Conservation (phyloP, 2,113 vertebrate genomes). For the Meles meles region DNA sequence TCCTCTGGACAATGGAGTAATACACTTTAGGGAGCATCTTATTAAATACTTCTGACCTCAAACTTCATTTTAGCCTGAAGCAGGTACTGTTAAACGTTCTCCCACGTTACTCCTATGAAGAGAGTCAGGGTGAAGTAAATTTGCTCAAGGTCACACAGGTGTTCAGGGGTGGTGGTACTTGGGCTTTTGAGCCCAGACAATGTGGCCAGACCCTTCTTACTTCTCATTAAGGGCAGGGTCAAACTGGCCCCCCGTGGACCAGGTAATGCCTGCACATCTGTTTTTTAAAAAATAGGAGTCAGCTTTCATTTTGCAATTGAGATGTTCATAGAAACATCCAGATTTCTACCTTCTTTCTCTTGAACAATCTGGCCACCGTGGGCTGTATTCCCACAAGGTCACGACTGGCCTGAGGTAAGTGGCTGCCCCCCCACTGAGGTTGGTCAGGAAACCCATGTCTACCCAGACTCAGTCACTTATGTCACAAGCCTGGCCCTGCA, state of each 20-base stretch:
- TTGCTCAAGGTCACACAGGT: not conserved
- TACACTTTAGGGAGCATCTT: not conserved
- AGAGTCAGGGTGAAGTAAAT: not conserved
- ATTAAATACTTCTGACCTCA: not conserved
- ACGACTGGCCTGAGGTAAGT: not conserved
- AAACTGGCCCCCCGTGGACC: not conserved
- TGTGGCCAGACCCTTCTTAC: not conserved
- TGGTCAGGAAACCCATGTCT: not conserved
- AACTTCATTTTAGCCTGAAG: not conserved
- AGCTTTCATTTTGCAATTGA: constrained; percentile 34
- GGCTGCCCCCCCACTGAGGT: not conserved
- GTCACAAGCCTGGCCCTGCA: not conserved
- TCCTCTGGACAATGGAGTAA: not conserved
- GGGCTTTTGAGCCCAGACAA: not conserved
- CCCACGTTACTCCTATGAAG: not conserved
- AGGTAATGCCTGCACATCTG: not conserved
- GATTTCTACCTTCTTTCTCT: constrained; percentile 26
- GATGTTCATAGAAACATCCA: not conserved
- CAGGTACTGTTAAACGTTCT: not conserved
- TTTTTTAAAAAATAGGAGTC: not conserved
- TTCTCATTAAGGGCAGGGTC: not conserved
- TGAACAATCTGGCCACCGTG: not conserved
- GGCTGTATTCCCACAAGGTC: not conserved
- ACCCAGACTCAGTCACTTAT: not conserved
- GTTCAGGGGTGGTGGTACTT: not conserved